These are phyloP conservation scores for Ictalurus punctatus DNA, from an alignment of 2,113 vertebrate species.

Conservation along the genomic window DNA sequence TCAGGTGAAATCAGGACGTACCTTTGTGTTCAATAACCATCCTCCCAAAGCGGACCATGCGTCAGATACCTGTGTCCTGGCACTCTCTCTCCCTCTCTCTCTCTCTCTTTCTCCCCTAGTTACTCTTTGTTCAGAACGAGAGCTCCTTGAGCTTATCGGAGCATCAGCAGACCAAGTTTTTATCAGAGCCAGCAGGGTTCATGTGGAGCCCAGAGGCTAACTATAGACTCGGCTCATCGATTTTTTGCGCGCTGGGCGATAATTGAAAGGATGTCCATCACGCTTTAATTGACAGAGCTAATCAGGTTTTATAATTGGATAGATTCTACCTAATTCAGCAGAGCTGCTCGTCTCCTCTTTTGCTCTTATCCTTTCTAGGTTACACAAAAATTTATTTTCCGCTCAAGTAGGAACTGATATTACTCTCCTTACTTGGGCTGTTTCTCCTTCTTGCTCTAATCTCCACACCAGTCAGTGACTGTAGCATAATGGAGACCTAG, in stretches of 20 bases:
- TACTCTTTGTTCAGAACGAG: conserved; percentile 55
- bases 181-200: conserved; percentile 74
- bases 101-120: neutral
- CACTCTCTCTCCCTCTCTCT: conserved; percentile 2
- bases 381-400: neutral
- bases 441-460: conserved; percentile 11
- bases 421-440: neutral
- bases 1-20: neutral
- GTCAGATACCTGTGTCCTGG: conserved; percentile 44
- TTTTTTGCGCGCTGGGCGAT: conserved; percentile 71
- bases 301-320: conserved; percentile 85
- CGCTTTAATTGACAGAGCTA: conserved; percentile 82
- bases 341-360: conserved; percentile 18
- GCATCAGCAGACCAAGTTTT: conserved; percentile 66
- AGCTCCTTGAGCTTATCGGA: conserved; percentile 69
- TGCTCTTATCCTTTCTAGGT: conserved; percentile 3
- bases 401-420: conserved; percentile 33
- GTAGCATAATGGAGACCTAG: conserved; percentile 19
- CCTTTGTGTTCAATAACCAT: conserved; percentile 37
- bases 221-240: conserved; percentile 59
- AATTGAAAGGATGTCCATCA: conserved; percentile 80
- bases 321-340: conserved; percentile 65
- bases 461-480: conserved; percentile 9
- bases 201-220: conserved; percentile 44
- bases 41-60: conserved; percentile 6